These are phyloP conservation scores for Conops quadrifasciatus DNA, from an alignment of 2,888 invertebrate genomes.

Conservation along the genomic window DNA sequence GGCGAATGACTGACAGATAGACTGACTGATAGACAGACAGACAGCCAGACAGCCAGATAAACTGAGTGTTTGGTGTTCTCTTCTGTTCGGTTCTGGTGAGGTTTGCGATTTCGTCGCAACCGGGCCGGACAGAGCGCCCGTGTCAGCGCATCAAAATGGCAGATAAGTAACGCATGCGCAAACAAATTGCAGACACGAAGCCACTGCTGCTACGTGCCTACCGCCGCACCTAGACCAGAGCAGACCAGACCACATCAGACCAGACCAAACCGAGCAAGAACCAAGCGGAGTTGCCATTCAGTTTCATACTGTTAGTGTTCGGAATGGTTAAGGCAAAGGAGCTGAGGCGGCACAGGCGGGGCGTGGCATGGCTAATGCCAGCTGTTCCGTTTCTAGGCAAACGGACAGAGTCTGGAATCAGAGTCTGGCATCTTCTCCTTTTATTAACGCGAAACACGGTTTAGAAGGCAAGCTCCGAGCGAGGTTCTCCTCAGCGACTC, in stretches of 20 bases:
- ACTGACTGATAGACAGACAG: conserved; percentile 38
- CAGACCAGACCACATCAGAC: conserved; percentile 2
- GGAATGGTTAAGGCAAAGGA: conserved; percentile 21
- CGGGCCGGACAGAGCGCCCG: conserved; percentile 30
- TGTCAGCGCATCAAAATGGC: conserved; percentile 47
- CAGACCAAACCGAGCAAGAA: conserved; percentile 30
- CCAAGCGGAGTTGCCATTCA: conserved; percentile 29
- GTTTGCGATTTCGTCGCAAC: background rate
- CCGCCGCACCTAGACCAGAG: conserved; percentile 29
- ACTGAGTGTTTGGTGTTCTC: too few species aligned
- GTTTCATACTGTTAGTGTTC: conserved; percentile 31
- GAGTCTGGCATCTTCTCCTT: background rate
- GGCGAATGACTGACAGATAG: conserved; percentile 32
- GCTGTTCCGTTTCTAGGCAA: background rate
- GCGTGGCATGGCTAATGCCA: background rate
- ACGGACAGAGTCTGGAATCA: background rate
- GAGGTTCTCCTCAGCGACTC: background rate
- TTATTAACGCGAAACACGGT: background rate
- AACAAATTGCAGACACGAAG: conserved; percentile 45
- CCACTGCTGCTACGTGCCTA: conserved; percentile 12
- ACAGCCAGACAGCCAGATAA: too few species aligned
- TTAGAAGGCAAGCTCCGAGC: background rate
- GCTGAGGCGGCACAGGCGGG: background rate
- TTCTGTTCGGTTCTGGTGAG: too few species aligned
- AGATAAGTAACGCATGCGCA: conserved; percentile 47